Evolutionary conservation across 1,140 invertebrate species (phyloP), one percentile per base, ranked within the genome.

Genomic region (Apis dorsata): DNA sequence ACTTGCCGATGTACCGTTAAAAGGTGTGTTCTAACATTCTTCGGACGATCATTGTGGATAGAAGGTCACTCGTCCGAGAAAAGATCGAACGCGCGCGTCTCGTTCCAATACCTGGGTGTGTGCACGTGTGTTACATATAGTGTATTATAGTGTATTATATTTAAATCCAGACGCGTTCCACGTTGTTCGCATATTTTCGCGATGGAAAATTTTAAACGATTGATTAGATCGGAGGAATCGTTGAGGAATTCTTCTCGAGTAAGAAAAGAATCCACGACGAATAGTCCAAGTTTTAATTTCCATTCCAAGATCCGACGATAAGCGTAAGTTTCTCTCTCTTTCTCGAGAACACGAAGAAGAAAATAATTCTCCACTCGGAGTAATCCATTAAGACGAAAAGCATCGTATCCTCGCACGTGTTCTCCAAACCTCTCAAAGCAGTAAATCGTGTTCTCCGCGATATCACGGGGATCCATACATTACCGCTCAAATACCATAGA

Each of bases 11-110:
- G 75, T 81, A 81, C 81, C 83, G 78, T 83, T 84, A 71, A 55
- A 53, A 68, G 81, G 81, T 71, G 81, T 83, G 81, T 83, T 72
- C 76, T 21, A 17, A 55, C 81, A 83, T 83, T 83, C 81, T 66
- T 65, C 17, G 68, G 68, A 79, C 21, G 76, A 83, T 71, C 59
- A 53, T 71, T 59, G 44, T 75, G 66, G 19, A 8, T 17, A 53
- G 66, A 78, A 83, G 81, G 75, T 65, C 76, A 66, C n/a, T 51
- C 55, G 57, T 53, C 11, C 28, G 51, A 15, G 57, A 21, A 69
- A 34, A 59, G 59, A 69, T 73, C 70, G 49, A 62, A 62, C 34
- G 71, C 21, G 17, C 51, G 44, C 19, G 28, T n/a, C n/a, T n/a
- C n/a, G n/a, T 9, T 60, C 15, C 44, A 60, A 57, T 63, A 70